Evolutionary conservation across 2,888 invertebrate genomes (phyloP), one percentile per base, ranked within the genome.

Genomic region (Bombylius discolor): DNA sequence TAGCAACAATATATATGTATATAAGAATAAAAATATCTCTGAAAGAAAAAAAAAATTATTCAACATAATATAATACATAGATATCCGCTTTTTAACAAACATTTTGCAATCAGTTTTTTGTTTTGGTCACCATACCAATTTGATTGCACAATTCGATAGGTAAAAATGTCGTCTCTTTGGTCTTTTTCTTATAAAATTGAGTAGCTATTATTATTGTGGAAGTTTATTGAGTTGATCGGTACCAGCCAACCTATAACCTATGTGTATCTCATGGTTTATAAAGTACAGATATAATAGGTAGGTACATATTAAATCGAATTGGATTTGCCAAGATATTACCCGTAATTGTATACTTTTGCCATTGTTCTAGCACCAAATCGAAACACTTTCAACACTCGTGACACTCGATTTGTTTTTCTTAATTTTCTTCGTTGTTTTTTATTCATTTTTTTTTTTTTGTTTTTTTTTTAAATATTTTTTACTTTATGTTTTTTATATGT

Each of bases 61-160:
- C 23, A 23, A 23, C 23, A 23, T 23, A 23, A 23, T 23, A 23
- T 23, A 23, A 23, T 23, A 23, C 23, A 23, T 23, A 23, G 23
- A 23, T 23, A 23, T 23, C 23, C 23, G 23, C 23, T 23, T 36
- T 36, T 36, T 36, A 36, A 36, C 34, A 36, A 36, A 36, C 34
- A 7, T 36, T 36, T 36, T 36, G 34, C 34, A 36, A 36, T 36
- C 34, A 8, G 34, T 36, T 7, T 36, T 23, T 36, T 8, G 8
- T 8, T 8, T 8, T 36, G 34, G 34, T 36, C 34, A 36, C 34
- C 34, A 36, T 36, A 36, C 8, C 23, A 55, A 55, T 55, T 51
- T 50, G 55, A 55, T 55, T 55, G 55, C 49, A 45, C 55, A 55
- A 55, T 55, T 50, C 51, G 55, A 55, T 55, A 55, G 47, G 50